phyloP scores from a whole-genome alignment of 53 echinoderm and acorn worm species.

The Echinometra lucunter region DNA sequence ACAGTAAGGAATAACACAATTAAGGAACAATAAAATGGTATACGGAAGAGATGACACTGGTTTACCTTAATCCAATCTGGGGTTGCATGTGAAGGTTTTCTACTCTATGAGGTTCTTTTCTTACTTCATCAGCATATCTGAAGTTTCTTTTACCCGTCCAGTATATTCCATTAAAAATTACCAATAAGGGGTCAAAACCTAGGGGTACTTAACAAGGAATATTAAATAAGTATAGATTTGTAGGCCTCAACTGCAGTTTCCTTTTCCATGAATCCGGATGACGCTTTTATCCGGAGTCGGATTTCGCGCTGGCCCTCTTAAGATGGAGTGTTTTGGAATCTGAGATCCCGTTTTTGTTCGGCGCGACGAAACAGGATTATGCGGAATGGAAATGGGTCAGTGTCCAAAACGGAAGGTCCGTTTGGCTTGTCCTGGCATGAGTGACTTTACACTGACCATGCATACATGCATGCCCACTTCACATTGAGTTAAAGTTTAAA shows the following conservation, averaged over 20 bases:
- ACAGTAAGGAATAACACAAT: background rate
- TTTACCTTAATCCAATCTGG: background rate
- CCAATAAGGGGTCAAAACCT: background rate
- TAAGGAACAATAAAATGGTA: background rate
- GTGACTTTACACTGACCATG: background rate
- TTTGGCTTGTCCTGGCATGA: background rate
- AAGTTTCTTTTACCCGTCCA: background rate
- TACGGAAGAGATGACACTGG: background rate
- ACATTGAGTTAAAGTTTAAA: background rate
- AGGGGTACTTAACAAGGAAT: conserved; percentile 12
- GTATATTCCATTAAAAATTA: conserved; percentile 20
- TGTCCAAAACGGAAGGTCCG: background rate
- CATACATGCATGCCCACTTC: background rate
- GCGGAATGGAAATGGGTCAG: background rate
- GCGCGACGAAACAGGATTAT: background rate
- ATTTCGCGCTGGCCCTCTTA: background rate
- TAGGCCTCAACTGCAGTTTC: background rate
- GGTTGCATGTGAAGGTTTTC: background rate
- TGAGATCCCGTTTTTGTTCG: background rate
- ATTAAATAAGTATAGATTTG: conserved; percentile 32
- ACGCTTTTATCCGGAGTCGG: background rate
- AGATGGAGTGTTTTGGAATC: conserved; percentile 27
- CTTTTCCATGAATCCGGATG: background rate
- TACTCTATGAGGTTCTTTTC: background rate
- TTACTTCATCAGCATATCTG: background rate